Percentiles rank a stretch among this genome's conserved stretches.
Conservation (phyloP, 2,888 invertebrate genomes). For the Rhagium mordax region DNA sequence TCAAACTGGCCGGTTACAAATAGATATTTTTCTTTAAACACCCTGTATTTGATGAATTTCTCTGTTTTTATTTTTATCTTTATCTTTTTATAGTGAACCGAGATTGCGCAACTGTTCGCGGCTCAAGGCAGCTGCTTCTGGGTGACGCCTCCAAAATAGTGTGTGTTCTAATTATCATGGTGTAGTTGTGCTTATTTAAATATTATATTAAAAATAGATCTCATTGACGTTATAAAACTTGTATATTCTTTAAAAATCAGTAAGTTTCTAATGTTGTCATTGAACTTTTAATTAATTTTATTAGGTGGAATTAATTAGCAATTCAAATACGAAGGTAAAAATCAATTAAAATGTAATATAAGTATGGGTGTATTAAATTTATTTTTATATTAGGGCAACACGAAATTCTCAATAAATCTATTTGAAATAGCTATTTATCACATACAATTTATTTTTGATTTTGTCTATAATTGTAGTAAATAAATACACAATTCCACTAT, state of each 20-base stretch:
- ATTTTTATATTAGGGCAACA: neutral
- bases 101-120: neutral
- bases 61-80: neutral
- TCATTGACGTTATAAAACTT: neutral
- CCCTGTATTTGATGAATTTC: neutral
- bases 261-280: neutral
- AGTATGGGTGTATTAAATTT: neutral
- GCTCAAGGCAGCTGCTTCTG: neutral
- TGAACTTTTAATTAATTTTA: neutral
- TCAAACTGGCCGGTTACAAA: too few relatives aligned
- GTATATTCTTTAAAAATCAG: neutral
- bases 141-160: slow-evolving; percentile 18
- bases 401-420: neutral
- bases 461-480: neutral
- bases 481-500: too few relatives aligned
- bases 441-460: neutral
- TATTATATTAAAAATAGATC: slow-evolving; percentile 9
- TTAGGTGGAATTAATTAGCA: neutral
- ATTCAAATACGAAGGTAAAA: neutral
- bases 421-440: neutral
- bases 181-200: neutral
- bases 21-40: too few relatives aligned
- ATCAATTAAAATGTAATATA: neutral
- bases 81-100: neutral
- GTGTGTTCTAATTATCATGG: neutral